Evolutionary conservation across 2,888 invertebrate species (phyloP).

Genomic region (Stenurella melanura): DNA sequence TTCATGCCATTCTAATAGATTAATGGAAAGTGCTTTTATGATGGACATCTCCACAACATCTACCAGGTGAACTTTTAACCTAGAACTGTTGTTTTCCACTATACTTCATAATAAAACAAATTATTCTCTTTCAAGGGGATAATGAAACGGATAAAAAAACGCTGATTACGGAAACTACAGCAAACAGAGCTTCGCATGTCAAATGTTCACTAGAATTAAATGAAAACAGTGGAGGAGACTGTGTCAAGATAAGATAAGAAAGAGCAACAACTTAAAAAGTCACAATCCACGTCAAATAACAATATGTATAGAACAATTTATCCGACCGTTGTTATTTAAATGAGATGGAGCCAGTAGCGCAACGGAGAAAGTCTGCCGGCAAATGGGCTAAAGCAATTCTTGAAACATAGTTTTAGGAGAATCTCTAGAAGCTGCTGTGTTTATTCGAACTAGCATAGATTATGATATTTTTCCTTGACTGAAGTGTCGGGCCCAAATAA

Average conservation of each 20-base stretch:
- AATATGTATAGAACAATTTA: conserved; percentile 70
- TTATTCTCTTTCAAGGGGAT: neutral
- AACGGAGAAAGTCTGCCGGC: neutral
- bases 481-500: no score
- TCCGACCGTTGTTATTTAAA: conserved; percentile 68
- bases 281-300: conserved; percentile 64
- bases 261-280: conserved; percentile 59
- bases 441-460: no score
- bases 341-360: conserved; percentile 53
- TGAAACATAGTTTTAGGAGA: neutral
- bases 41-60: neutral
- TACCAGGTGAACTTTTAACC: neutral
- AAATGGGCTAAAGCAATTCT: neutral
- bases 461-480: no score
- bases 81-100: neutral
- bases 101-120: neutral
- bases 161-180: conserved; percentile 19
- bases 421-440: no score
- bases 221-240: conserved; percentile 56
- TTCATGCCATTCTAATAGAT: neutral
- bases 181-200: conserved; percentile 37
- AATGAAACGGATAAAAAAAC: conserved; percentile 4
- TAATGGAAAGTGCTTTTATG: neutral
- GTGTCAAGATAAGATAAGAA: conserved; percentile 58
- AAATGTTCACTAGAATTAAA: conserved; percentile 53